phyloP scores from a whole-genome alignment of 2,113 vertebrate genomes.

The Lophotis ruficrista region DNA sequence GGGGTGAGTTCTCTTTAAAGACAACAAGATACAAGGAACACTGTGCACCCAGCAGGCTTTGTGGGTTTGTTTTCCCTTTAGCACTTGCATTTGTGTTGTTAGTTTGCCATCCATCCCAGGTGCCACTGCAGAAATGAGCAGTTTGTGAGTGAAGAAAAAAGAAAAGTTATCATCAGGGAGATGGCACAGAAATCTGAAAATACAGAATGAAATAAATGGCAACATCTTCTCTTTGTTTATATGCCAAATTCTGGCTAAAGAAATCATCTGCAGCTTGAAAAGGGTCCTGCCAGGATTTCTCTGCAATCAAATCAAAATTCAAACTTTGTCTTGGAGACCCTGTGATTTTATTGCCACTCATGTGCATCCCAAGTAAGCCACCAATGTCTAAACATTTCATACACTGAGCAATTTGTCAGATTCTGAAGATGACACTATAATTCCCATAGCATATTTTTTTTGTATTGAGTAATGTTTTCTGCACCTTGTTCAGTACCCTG shows the following conservation, averaged over 20 bases:
- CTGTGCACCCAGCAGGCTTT: neutral
- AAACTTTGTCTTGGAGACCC: neutral
- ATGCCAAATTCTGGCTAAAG: constrained; percentile 13
- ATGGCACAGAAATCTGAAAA: constrained; percentile 1
- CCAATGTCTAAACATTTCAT: constrained; percentile 32
- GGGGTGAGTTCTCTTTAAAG: neutral
- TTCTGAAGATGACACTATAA: constrained; percentile 32
- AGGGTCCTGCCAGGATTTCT: constrained; percentile 8
- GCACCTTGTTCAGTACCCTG: neutral
- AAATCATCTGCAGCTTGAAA: constrained; percentile 18
- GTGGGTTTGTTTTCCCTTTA: neutral
- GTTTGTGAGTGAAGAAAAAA: neutral
- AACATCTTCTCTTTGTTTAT: constrained; percentile 2
- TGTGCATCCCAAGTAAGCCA: neutral
- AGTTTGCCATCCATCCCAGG: neutral
- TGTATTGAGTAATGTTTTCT: constrained; percentile 5
- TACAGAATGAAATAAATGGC: neutral
- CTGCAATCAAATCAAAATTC: constrained; percentile 38
- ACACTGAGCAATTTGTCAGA: constrained; percentile 32
- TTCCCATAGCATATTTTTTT: constrained; percentile 26
- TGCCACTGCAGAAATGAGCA: neutral
- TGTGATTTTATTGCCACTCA: constrained; percentile 48
- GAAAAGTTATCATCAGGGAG: neutral
- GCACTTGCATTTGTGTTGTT: neutral
- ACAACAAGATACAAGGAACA: neutral